phyloP scores from a whole-genome alignment of 2,113 vertebrate species.

The Beaufortia kweichowensis region DNA sequence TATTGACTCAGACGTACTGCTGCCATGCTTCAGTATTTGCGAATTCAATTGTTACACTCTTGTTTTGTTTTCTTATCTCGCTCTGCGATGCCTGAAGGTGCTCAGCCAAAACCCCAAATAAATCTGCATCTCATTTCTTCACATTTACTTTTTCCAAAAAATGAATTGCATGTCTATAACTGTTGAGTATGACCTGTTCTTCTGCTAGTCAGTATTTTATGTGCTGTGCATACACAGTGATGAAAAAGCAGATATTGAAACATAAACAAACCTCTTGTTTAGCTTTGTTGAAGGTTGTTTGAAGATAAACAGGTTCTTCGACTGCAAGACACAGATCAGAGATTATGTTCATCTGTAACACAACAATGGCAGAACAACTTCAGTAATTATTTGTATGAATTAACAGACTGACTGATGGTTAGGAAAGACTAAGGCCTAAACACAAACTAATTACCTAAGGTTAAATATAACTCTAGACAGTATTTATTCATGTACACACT shows the following conservation, averaged over 20 bases:
- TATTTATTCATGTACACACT: no score
- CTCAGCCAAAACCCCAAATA: no score
- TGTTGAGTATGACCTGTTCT: background rate
- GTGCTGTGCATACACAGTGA: background rate
- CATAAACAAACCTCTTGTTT: background rate
- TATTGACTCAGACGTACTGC: background rate
- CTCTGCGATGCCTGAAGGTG: no score
- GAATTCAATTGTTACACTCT: no score
- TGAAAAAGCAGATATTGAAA: conserved; percentile 6
- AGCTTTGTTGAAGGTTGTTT: background rate
- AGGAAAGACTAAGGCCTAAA: no score
- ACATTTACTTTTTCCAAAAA: background rate
- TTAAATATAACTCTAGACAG: no score
- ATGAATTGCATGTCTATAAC: background rate
- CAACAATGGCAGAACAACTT: no score
- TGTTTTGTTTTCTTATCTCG: no score
- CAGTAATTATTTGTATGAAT: no score
- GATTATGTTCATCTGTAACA: background rate
- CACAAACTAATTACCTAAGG: no score
- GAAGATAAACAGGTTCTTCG: background rate
- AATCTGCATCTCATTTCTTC: conserved; percentile 14
- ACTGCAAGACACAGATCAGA: background rate
- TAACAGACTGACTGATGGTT: no score
- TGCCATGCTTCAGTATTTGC: background rate
- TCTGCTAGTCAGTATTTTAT: background rate